Percentiles rank a stretch among this genome's conserved stretches.
These are phyloP conservation scores for Shinisaurus crocodilurus DNA, from an alignment of 2,113 vertebrate species.

Conservation along the genomic window DNA sequence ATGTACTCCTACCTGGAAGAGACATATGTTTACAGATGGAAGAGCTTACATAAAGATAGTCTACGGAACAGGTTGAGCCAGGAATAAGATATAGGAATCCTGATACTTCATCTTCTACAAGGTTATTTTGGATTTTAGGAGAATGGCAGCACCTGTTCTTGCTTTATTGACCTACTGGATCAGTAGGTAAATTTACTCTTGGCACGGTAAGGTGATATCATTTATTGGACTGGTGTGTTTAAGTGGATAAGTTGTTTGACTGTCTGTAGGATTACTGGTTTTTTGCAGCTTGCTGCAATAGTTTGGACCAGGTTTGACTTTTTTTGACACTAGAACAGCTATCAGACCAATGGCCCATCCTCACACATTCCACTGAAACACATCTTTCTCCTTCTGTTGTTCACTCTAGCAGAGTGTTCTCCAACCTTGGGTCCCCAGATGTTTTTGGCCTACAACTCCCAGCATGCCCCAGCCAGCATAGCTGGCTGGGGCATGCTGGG, in stretches of 20 bases:
- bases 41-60: background rate
- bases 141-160: background rate
- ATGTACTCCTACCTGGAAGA: background rate
- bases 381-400: no score
- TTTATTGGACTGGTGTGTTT: background rate
- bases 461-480: no score
- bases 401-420: background rate
- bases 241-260: background rate
- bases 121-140: background rate
- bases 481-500: no score
- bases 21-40: background rate
- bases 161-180: background rate
- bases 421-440: no score
- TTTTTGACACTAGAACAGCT: background rate
- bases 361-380: no score
- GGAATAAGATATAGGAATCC: background rate
- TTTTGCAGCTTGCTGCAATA: background rate
- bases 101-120: background rate
- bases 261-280: background rate
- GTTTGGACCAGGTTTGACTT: background rate
- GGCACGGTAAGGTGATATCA: background rate
- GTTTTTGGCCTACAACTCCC: no score
- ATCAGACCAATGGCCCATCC: no score
- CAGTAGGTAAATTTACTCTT: background rate
- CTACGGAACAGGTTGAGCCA: background rate